These are phyloP conservation scores for Sapajus apella DNA, from an alignment of 2,113 vertebrate genomes.

Conservation along the genomic window DNA sequence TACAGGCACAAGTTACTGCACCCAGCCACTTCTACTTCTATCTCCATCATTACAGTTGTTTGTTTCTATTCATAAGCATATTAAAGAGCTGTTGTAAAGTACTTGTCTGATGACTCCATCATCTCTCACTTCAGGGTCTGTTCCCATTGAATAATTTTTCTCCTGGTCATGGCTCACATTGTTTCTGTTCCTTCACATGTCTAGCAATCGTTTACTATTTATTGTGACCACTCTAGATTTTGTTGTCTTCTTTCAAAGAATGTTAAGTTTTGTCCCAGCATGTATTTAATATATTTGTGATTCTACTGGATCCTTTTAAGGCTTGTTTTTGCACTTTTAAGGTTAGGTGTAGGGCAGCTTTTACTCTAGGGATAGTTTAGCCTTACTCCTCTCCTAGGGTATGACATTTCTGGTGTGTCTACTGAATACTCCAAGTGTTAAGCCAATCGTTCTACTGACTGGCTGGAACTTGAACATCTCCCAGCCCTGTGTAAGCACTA, in stretches of 20 bases:
- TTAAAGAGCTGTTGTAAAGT: neutral
- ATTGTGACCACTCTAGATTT: neutral
- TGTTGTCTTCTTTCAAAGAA: neutral
- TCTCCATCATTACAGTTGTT: neutral
- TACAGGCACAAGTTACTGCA: neutral
- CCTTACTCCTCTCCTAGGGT: neutral
- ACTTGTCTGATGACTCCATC: neutral
- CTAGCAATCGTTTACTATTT: neutral
- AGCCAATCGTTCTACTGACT: neutral
- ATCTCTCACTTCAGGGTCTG: constrained; percentile 16
- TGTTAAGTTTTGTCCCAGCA: neutral
- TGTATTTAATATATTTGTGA: neutral
- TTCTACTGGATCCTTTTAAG: neutral
- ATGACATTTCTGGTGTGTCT: neutral
- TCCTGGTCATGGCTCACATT: neutral
- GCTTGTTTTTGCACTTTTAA: neutral
- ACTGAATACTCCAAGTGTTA: neutral
- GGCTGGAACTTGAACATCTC: neutral
- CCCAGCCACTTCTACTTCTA: neutral
- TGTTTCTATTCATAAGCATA: neutral
- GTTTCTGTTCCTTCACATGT: neutral
- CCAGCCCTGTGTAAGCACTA: neutral
- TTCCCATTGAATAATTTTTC: neutral
- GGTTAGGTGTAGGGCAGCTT: neutral
- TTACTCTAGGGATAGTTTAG: neutral